Evolutionary conservation across 2,797 vertebrate species (phyloP), one percentile per base, ranked within the genome.

Genomic region (Odontamblyopus lacepedii): DNA sequence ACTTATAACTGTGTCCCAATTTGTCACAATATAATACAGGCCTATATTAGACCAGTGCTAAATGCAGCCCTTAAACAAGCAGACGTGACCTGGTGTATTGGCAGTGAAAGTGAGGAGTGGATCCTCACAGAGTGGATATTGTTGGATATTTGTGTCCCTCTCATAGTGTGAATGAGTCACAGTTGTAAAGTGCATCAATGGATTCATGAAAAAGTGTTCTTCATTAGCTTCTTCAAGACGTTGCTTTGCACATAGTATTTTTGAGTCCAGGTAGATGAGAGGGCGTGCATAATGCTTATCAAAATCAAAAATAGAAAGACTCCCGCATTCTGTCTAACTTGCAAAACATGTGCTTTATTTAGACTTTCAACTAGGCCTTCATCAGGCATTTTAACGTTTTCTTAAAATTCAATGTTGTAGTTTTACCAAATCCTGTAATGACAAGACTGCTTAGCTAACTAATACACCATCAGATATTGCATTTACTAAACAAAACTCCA

Each of bases 161-260:
- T 67, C 70, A 18, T 60, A 69, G 66, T 78, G 64, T 65, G 70
- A 71, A 62, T 63, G 35, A 72, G 63, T 35, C 56, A 70, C 63
- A 30, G 38, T 55, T 74, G 16, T 73, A 27, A 76, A 64, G 79
- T 61, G n/a, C 41, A 65, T 63, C 29, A 81, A 71, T 63, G 18
- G 71, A 60, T 26, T 35, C 55, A 44, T 75, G 72, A 50, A 38
- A 78, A 23, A 73, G 59, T 7, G 60, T 66, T 71, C 57, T 66
- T 23, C 6, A 19, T 70, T 64, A 13, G 55, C 27, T 61, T 57
- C 55, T 57, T 38, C 35, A 38, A 38, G 35, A 8, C 1, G 35
- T 38, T 38, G 35, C 8, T 9, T 38, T 1, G 8, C 35, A 38
- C 35, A 9, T 38, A 9, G 35, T 38, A 38, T 9, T 35, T 38